phyloP scores from a whole-genome alignment of 2,888 invertebrate genomes.

The Nomada goodeniana region DNA sequence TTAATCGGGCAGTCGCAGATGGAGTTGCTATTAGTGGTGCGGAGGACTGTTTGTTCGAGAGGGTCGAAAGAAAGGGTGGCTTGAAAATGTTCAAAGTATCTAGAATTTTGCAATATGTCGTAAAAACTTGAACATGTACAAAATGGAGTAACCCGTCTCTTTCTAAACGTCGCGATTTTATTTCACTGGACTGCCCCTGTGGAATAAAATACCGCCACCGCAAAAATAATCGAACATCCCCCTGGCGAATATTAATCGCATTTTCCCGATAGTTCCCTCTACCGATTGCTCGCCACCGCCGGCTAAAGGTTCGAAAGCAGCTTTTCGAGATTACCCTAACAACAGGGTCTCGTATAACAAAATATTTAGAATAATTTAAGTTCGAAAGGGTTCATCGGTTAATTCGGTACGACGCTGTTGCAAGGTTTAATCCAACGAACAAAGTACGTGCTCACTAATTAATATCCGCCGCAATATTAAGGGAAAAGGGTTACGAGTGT shows the following conservation, averaged over 20 bases:
- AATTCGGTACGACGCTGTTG: neutral
- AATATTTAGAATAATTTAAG: constrained; percentile 51
- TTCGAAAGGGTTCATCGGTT: constrained; percentile 21
- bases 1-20: no score
- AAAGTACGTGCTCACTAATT: constrained; percentile 36
- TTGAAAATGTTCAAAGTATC: no score
- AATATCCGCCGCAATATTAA: constrained; percentile 39
- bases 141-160: no score
- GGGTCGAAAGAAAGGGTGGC: no score
- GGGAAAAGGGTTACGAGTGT: neutral
- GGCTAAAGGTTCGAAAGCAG: neutral
- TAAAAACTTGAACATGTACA: no score
- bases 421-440: constrained; percentile 20
- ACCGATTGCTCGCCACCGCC: no score
- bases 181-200: neutral
- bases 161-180: neutral
- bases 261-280: neutral
- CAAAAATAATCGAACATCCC: neutral
- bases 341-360: constrained; percentile 14
- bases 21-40: no score
- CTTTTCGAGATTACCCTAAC: constrained; percentile 28
- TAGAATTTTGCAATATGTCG: no score
- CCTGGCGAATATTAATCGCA: constrained; percentile 27
- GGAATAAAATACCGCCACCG: no score
- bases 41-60: no score